Percentiles rank a stretch among this genome's conserved stretches.
phyloP scores from a whole-genome alignment of 2,888 invertebrate species.

The Chelonus formosanus region DNA sequence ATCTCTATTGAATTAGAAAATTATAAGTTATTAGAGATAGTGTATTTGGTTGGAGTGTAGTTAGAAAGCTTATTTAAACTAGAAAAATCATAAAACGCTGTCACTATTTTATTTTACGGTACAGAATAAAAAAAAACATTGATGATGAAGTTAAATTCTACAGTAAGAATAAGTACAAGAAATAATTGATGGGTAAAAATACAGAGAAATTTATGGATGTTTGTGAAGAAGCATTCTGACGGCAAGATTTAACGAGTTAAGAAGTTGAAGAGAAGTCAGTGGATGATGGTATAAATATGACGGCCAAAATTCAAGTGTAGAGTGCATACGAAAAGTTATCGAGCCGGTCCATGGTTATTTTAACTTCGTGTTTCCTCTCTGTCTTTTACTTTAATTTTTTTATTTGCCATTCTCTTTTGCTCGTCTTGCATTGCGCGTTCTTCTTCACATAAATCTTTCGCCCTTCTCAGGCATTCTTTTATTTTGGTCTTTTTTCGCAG shows the following conservation, averaged over 20 bases:
- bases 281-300: neutral
- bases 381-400: slow-evolving; percentile 19
- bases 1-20: too few species aligned
- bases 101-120: too few species aligned
- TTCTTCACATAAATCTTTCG: slow-evolving; percentile 32
- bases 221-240: too few species aligned
- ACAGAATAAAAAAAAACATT: too few species aligned
- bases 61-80: too few species aligned
- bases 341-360: slow-evolving; percentile 35
- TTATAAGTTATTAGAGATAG: too few species aligned
- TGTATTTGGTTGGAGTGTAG: too few species aligned
- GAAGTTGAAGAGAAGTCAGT: neutral
- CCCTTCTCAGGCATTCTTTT: slow-evolving; percentile 19
- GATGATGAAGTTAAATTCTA: too few species aligned
- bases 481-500: too few species aligned
- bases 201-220: neutral
- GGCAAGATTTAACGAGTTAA: neutral
- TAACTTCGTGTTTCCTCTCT: slow-evolving; percentile 24
- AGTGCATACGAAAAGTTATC: slow-evolving; percentile 35
- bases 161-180: too few species aligned
- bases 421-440: slow-evolving; percentile 27
- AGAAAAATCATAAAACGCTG: too few species aligned
- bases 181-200: too few species aligned
- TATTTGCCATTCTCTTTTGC: slow-evolving; percentile 14
- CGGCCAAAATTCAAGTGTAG: slow-evolving; percentile 13